These are phyloP conservation scores for Drosophila lutescens DNA, from an alignment of 2,888 invertebrate species.

Conservation along the genomic window DNA sequence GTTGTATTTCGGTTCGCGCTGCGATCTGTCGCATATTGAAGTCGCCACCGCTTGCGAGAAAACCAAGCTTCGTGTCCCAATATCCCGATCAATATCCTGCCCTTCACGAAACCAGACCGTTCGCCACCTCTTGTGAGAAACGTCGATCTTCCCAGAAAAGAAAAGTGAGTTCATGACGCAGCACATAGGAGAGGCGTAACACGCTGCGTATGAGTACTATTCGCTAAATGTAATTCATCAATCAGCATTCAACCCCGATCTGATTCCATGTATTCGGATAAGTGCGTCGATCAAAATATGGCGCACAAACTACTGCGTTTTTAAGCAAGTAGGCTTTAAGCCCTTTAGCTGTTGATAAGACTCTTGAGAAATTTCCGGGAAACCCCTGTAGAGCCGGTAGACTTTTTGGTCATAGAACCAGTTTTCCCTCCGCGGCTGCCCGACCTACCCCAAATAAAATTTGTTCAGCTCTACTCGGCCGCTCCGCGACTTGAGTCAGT, in stretches of 20 bases:
- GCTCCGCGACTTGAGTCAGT: background rate
- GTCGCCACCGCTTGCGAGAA: slow-evolving; percentile 9
- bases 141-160: background rate
- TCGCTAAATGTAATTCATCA: background rate
- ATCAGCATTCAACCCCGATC: background rate
- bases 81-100: background rate
- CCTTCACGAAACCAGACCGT: background rate
- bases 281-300: background rate
- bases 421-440: background rate
- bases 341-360: background rate
- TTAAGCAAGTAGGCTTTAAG: background rate
- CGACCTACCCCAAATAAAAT: slow-evolving; percentile 29
- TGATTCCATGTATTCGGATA: background rate
- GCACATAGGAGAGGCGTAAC: background rate
- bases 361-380: background rate
- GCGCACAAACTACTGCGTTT: background rate
- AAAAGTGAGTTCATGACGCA: slow-evolving; percentile 25
- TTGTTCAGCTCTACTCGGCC: background rate
- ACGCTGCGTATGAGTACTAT: background rate
- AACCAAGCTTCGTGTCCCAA: background rate
- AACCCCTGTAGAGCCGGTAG: background rate
- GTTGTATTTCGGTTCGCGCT: slow-evolving; percentile 83
- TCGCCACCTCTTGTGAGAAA: background rate
- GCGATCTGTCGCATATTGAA: slow-evolving; percentile 80
- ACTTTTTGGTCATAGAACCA: background rate